These are phyloP conservation scores for Boloria euphrosyne DNA, from an alignment of 2,888 invertebrate genomes.

Conservation along the genomic window DNA sequence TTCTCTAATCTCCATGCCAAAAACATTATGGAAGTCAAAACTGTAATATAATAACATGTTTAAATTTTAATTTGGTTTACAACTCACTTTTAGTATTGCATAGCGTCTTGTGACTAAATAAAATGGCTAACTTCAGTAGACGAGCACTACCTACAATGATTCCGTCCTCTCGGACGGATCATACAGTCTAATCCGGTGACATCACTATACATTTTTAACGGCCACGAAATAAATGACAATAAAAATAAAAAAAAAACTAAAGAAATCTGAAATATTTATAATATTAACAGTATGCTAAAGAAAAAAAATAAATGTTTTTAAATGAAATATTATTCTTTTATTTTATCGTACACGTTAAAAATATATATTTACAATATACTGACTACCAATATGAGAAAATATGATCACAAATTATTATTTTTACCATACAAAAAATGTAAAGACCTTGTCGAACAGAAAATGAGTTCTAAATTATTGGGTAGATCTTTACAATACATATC, in stretches of 20 bases:
- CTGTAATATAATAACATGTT: no score
- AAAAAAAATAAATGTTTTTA: no score
- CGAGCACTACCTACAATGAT: slow-evolving; percentile 5
- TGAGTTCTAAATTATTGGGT: slow-evolving; percentile 48
- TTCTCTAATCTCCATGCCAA: no score
- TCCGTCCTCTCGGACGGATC: not conserved
- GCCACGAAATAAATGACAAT: not conserved
- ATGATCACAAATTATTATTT: slow-evolving; percentile 5
- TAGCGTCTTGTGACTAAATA: not conserved
- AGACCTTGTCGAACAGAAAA: slow-evolving; percentile 43
- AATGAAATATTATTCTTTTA: no score
- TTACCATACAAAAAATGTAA: slow-evolving; percentile 23
- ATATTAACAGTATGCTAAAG: no score
- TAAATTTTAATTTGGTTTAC: no score
- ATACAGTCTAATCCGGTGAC: not conserved
- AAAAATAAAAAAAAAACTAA: no score
- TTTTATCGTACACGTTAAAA: slow-evolving; percentile 12
- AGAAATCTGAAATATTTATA: no score
- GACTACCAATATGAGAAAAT: slow-evolving; percentile 1
- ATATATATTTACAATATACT: slow-evolving; percentile 9
- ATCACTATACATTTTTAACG: slow-evolving; percentile 7
- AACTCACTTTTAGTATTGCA: no score
- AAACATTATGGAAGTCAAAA: no score
- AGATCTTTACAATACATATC: slow-evolving; percentile 47
- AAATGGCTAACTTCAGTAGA: slow-evolving; percentile 7